These are phyloP conservation scores for Mungos mungo DNA, from an alignment of 2,113 vertebrate genomes.

Conservation along the genomic window DNA sequence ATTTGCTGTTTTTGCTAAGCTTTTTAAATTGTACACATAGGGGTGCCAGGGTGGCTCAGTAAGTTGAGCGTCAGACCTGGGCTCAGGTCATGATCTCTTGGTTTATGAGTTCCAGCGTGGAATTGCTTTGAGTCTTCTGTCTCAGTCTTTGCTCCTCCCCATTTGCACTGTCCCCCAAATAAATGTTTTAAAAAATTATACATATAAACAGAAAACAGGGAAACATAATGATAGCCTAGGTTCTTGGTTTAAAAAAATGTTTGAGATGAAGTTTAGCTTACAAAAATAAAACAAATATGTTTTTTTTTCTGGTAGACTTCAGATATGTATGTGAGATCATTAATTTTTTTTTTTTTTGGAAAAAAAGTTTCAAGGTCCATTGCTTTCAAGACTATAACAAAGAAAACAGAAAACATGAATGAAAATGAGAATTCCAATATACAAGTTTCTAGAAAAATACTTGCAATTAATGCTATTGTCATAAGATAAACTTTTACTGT, in stretches of 20 bases:
- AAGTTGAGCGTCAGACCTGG: too few relatives aligned
- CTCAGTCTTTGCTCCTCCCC: too few relatives aligned
- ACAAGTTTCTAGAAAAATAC: background rate
- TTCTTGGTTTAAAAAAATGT: constrained; percentile 49
- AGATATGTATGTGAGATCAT: background rate
- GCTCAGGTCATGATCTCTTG: too few relatives aligned
- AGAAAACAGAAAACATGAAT: constrained; percentile 43
- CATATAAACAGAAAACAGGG: constrained; percentile 19
- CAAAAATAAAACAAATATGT: background rate
- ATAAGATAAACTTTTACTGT: background rate
- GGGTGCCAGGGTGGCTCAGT: too few relatives aligned
- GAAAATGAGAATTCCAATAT: constrained; percentile 13
- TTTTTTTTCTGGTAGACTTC: background rate
- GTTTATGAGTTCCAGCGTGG: too few relatives aligned
- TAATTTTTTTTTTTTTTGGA: background rate
- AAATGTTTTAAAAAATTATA: background rate
- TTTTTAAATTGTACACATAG: background rate
- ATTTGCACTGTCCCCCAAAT: too few relatives aligned
- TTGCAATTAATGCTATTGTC: background rate
- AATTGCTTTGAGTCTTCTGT: too few relatives aligned
- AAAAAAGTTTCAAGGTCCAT: background rate
- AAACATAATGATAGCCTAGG: constrained; percentile 25
- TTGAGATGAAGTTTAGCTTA: constrained; percentile 5
- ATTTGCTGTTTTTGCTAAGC: constrained; percentile 36
- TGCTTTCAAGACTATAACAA: background rate